Evolutionary conservation across 2,888 invertebrate genomes (phyloP).

Genomic region (Lordiphosa andalusiaca): DNA sequence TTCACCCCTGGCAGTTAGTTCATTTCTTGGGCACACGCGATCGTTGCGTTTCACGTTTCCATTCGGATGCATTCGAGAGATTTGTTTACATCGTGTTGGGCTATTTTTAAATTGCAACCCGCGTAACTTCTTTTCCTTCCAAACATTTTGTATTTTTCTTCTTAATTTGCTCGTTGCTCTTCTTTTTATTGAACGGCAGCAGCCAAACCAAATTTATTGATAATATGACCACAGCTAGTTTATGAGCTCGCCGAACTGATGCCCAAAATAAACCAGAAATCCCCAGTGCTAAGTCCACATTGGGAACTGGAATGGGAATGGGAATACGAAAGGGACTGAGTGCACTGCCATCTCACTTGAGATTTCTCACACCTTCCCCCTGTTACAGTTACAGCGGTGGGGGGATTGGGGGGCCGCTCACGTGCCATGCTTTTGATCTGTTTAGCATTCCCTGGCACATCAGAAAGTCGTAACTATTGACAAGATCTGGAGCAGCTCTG

Average conservation of each 20-base stretch:
- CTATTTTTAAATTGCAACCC: conserved; percentile 57
- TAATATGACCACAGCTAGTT: conserved; percentile 68
- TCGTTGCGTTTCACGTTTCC: conserved; percentile 32
- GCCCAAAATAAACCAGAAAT: conserved; percentile 69
- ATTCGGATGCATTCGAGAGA: conserved; percentile 24
- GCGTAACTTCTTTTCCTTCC: conserved; percentile 54
- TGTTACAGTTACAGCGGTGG: conserved; percentile 18
- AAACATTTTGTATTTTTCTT: conserved; percentile 58
- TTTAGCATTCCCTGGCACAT: conserved; percentile 71
- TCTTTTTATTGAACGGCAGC: conserved; percentile 57
- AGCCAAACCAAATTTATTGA: conserved; percentile 63
- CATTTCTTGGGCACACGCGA: conserved; percentile 32
- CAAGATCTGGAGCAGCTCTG: conserved; percentile 48
- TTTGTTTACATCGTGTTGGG: conserved; percentile 59
- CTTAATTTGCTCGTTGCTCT: conserved; percentile 61
- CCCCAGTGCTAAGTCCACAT: conserved; percentile 60
- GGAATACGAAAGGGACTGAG: conserved; percentile 32
- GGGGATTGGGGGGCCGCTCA: conserved; percentile 21
- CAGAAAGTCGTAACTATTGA: conserved; percentile 69
- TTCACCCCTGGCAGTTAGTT: conserved; percentile 34
- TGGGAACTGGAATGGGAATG: conserved; percentile 36
- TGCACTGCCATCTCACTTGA: conserved; percentile 61
- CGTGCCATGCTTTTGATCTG: conserved; percentile 65
- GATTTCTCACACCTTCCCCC: conserved; percentile 64
- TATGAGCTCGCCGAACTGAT: conserved; percentile 43